Base-by-base conservation (phyloP, 2,113 vertebrate genomes). In the Anser cygnoides region DNA sequence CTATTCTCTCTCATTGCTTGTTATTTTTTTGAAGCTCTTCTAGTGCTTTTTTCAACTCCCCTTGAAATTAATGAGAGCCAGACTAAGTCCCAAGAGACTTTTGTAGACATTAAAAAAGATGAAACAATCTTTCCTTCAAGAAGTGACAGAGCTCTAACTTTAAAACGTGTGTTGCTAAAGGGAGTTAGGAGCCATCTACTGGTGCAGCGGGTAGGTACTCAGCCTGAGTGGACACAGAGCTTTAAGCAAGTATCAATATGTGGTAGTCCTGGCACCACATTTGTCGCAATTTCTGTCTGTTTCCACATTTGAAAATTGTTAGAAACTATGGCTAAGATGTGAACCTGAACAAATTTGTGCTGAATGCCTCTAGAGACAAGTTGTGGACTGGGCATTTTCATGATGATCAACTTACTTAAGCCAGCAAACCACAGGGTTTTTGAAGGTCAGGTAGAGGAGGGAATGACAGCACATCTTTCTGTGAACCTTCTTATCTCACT, bases 21-120 rank as follows among this genome's bases (percentile, higher is more conserved):
- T 89, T 95, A 70, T 90, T 94, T 87, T 87, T 87, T 87, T 82
- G 68, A 83, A 96, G 63, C 25, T 93, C 37, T 91, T 46, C 58
- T 93, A 67, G 44, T 72, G 58, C n/a, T 90, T 84, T 81, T 93
- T 35, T 31, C 62, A 85, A 3, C 62, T 92, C 84, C 58, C 77
- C 25, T 77, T 89, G 79, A 95, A 89, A 93, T 87, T 84, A 89
- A 57, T 39, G 67, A 84, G 89, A 93, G 62, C 10, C 58, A 61
- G 62, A 82, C 68, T 13, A 70, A 89, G 44, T 57, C 76, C 39
- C 33, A 19, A 58, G 71, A 62, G 44, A 72, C 13, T 93, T 92
- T 5, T 61, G 22, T 23, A 54, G 65, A 68, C 57, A 3, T 86
- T 77, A 77, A 23, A 63, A 74, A 85, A 50, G 71, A 37, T 88